Evolutionary conservation across 2,797 vertebrate genomes (phyloP).

Genomic region (Myotis findleyi): DNA sequence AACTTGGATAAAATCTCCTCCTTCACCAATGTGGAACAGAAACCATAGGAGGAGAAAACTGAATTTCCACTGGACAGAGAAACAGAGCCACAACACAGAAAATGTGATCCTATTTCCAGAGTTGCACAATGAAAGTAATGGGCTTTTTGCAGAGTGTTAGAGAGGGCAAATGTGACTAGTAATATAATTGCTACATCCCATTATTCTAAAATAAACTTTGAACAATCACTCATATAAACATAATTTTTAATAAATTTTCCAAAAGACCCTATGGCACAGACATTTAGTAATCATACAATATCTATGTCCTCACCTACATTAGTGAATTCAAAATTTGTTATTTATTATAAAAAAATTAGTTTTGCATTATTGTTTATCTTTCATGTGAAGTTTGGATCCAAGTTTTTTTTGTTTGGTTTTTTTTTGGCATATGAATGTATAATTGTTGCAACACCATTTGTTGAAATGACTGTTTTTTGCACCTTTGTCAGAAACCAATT

Average conservation of each 20-base stretch:
- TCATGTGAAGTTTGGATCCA: background rate
- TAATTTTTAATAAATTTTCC: slow-evolving; percentile 38
- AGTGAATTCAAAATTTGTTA: background rate
- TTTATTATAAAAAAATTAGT: background rate
- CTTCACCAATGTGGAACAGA: slow-evolving; percentile 53
- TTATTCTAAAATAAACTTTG: slow-evolving; percentile 32
- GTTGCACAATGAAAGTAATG: slow-evolving; percentile 27
- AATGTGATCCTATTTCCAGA: slow-evolving; percentile 65
- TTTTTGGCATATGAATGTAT: background rate
- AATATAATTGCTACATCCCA: background rate
- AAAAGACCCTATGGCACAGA: background rate
- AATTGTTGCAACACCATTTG: background rate
- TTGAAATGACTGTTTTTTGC: background rate
- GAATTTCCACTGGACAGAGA: slow-evolving; percentile 70
- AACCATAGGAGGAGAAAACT: slow-evolving; percentile 65
- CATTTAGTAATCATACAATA: background rate
- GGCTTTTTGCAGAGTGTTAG: slow-evolving; percentile 17
- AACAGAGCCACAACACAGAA: slow-evolving; percentile 48
- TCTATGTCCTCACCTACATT: background rate
- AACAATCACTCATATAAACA: slow-evolving; percentile 15
- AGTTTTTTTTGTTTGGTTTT: background rate
- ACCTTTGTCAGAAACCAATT: slow-evolving; percentile 13
- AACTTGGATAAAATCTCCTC: slow-evolving; percentile 70
- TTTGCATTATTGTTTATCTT: slow-evolving; percentile 26
- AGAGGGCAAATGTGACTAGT: background rate